Conservation (phyloP, 2,888 invertebrate species). For the Folsomia manolachei region DNA sequence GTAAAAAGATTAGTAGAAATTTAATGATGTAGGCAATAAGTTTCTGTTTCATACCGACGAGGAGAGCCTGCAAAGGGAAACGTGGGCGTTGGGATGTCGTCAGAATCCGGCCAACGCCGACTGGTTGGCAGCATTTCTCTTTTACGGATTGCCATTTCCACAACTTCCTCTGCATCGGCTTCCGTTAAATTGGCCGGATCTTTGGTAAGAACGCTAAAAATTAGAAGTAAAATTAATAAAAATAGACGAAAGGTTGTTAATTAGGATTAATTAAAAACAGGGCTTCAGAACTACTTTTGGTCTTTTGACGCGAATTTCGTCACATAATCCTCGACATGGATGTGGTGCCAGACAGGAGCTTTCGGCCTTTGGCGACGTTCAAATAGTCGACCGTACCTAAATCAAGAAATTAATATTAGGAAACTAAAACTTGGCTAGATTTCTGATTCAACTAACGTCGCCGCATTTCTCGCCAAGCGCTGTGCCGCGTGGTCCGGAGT, state of each 20-base stretch:
- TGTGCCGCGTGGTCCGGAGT: constrained; percentile 29
- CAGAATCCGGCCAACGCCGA: constrained; percentile 31
- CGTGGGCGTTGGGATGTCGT: constrained; percentile 34
- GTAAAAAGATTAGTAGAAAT: too few relatives aligned
- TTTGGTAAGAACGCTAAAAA: too few relatives aligned
- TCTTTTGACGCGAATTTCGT: not conserved
- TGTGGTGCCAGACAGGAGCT: constrained; percentile 32
- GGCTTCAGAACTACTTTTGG: too few relatives aligned
- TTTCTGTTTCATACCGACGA: constrained; percentile 26
- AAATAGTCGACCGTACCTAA: constrained; percentile 34
- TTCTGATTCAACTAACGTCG: too few relatives aligned
- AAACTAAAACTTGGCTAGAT: not conserved
- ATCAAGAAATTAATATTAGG: not conserved
- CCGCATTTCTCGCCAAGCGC: constrained; percentile 27
- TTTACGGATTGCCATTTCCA: constrained; percentile 28
- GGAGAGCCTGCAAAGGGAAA: constrained; percentile 27
- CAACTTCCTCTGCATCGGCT: constrained; percentile 31
- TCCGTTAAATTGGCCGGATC: constrained; percentile 26
- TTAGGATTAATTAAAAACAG: too few relatives aligned
- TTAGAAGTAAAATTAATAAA: too few relatives aligned
- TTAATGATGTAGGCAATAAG: too few relatives aligned
- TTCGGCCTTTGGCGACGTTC: constrained; percentile 28
- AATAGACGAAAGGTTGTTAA: too few relatives aligned
- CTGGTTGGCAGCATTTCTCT: constrained; percentile 18
- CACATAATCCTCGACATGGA: constrained; percentile 20